phyloP scores from a whole-genome alignment of 1,140 invertebrate genomes.

The Scaptomyza pallida region DNA sequence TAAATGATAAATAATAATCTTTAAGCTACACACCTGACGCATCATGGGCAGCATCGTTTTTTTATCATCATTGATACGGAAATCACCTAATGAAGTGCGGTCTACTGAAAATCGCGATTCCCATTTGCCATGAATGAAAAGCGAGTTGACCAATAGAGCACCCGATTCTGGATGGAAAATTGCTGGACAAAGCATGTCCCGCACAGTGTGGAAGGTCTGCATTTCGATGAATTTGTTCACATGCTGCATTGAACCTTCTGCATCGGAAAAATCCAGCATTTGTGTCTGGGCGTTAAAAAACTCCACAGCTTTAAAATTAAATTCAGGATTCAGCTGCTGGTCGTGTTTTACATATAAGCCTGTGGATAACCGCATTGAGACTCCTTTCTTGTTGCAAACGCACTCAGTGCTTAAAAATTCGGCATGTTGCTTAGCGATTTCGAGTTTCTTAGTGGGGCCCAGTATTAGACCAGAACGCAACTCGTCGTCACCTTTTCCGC shows the following conservation, averaged over 20 bases:
- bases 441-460: constrained; percentile 39
- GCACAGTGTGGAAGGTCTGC: constrained; percentile 87
- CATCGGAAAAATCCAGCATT: constrained; percentile 85
- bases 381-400: constrained; percentile 26
- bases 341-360: constrained; percentile 57
- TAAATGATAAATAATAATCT: too few species aligned
- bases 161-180: constrained; percentile 77
- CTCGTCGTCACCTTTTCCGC: constrained; percentile 48
- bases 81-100: constrained; percentile 66
- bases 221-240: constrained; percentile 88
- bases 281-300: constrained; percentile 82
- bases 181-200: constrained; percentile 85
- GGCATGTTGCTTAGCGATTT: constrained; percentile 55
- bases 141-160: constrained; percentile 87
- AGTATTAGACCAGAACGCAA: constrained; percentile 46
- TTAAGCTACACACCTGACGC: constrained; percentile 71
- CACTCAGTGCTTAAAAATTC: constrained; percentile 55
- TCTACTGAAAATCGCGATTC: constrained; percentile 84
- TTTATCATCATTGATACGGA: constrained; percentile 49
- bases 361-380: constrained; percentile 52
- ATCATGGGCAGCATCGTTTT: constrained; percentile 63
- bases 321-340: constrained; percentile 40
- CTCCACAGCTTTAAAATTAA: constrained; percentile 51
- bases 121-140: constrained; percentile 89
- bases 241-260: constrained; percentile 75